Percentiles rank a stretch among this genome's conserved stretches.
Evolutionary conservation across 2,797 vertebrate genomes (phyloP).

Genomic region (Anisognathus igniventris): DNA sequence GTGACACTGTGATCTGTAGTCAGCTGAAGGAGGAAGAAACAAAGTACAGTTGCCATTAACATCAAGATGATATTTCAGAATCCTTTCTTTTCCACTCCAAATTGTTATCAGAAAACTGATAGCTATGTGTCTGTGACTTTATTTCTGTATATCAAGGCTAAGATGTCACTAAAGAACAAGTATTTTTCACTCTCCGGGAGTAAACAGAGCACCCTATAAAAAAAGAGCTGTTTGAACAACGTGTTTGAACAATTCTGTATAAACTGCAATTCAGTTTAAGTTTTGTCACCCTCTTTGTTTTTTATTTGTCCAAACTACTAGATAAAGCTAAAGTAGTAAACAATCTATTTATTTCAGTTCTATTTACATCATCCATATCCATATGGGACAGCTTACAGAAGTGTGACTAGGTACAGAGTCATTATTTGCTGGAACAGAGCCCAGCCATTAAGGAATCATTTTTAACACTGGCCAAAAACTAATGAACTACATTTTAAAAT

Average conservation of each 20-base stretch:
- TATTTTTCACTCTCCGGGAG: background rate
- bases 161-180: background rate
- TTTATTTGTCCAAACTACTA: background rate
- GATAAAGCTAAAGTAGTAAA: background rate
- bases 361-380: background rate
- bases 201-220: background rate
- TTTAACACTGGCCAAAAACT: background rate
- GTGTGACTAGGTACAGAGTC: background rate
- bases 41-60: fast-evolving
- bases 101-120: background rate
- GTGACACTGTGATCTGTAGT: background rate
- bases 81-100: background rate
- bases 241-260: background rate
- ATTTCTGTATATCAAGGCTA: background rate
- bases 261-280: background rate
- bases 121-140: background rate
- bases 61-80: background rate
- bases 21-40: background rate
- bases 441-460: background rate
- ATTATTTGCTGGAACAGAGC: background rate
- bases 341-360: background rate
- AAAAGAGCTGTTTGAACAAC: background rate
- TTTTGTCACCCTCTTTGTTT: background rate
- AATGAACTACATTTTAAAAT: background rate
- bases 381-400: background rate